A percentile compares a stretch with the other conserved stretches of the same genome.
Conservation (phyloP, 2,113 vertebrate species). For the Pantherophis guttatus region DNA sequence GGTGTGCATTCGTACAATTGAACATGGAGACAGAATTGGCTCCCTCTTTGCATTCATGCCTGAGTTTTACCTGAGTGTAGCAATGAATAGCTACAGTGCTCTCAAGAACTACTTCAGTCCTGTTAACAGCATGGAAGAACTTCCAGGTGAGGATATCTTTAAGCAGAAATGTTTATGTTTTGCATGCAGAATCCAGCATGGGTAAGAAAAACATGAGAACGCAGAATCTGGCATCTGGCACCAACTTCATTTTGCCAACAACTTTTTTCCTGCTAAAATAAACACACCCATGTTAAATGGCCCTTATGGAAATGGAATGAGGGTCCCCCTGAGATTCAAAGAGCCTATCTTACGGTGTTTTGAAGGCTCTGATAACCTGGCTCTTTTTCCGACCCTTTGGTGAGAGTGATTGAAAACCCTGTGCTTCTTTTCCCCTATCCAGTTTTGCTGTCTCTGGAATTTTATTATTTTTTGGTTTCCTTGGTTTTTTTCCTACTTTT, state of each 20-base stretch:
- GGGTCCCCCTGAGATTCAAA: not conserved
- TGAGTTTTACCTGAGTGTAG: conserved; percentile 96
- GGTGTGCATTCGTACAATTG: conserved; percentile 87
- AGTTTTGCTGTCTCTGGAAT: not conserved
- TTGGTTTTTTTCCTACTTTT: not conserved
- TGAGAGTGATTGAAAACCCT: not conserved
- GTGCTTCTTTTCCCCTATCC: not conserved
- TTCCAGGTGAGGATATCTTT: conserved; percentile 78
- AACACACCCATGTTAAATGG: not conserved
- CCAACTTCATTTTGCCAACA: not conserved
- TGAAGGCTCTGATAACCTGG: not conserved
- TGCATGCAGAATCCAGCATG: not conserved
- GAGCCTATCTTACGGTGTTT: not conserved
- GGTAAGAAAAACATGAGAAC: not conserved
- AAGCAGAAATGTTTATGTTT: not conserved
- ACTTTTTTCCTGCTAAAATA: not conserved
- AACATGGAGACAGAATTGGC: conserved; percentile 85
- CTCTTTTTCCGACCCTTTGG: not conserved
- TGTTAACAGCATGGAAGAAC: conserved; percentile 91
- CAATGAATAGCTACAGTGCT: conserved; percentile 97
- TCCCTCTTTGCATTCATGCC: conserved; percentile 90
- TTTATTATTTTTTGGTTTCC: not conserved
- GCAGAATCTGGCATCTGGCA: not conserved
- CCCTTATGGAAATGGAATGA: not conserved
- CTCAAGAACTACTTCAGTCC: conserved; percentile 98